A percentile compares a stretch with the other conserved stretches of the same genome.
phyloP scores from a whole-genome alignment of 2,797 vertebrate genomes.

The Onychomys arenicola region DNA sequence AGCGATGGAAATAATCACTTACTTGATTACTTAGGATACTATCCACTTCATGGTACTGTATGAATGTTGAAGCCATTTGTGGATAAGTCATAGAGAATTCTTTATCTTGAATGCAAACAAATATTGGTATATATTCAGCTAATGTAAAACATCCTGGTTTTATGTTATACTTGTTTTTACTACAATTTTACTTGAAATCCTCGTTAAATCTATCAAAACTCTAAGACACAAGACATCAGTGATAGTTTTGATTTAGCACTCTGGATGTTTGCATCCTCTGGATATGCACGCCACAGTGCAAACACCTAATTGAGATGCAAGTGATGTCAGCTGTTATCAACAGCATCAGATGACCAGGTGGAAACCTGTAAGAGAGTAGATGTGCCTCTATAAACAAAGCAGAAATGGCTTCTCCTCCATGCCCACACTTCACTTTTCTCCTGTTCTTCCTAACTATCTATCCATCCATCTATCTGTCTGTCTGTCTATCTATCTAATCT shows the following conservation, averaged over 20 bases:
- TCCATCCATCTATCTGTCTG: background rate
- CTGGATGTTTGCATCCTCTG: background rate
- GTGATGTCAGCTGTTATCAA: background rate
- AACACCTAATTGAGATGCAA: background rate
- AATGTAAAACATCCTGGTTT: background rate
- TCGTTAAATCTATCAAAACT: background rate
- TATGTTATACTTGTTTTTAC: background rate
- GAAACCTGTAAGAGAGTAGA: background rate
- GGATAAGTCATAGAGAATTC: background rate
- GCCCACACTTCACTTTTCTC: background rate
- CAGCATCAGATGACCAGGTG: background rate
- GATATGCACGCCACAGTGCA: too few species aligned
- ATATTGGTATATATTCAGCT: background rate
- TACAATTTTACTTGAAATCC: constrained; percentile 7
- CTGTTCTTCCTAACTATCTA: background rate
- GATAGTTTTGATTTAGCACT: background rate
- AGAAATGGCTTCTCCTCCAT: background rate
- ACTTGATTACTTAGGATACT: background rate
- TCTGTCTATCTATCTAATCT: background rate
- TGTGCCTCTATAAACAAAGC: background rate
- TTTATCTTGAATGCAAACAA: background rate
- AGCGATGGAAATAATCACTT: background rate
- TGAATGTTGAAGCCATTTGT: background rate
- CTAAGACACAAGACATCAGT: background rate
- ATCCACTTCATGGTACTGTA: background rate